Base-by-base conservation (phyloP, 1,140 invertebrate genomes). In the Nautilus pompilius region DNA sequence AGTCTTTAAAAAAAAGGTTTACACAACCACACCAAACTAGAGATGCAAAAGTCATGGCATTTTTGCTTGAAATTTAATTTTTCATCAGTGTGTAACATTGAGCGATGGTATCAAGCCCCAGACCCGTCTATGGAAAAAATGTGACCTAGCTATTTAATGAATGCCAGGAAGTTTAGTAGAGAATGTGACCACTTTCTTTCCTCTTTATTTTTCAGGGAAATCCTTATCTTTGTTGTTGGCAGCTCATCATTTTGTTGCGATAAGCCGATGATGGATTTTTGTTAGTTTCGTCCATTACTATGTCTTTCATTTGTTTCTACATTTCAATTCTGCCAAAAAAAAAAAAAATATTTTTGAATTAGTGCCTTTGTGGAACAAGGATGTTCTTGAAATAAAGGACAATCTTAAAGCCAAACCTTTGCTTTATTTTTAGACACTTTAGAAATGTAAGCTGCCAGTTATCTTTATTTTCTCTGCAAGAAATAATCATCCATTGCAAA, bases 151-250 rank as follows among this genome's bases (percentile, higher is more conserved):
- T 2, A 36, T 15, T 28, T 49, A 30, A 29, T 59, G 10, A 26
- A 54, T 48, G 22, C 41, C 58, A 36, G 8, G 17, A 26, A 30
- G 4, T 6, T 17, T 46, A 15, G 24, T 17, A 17, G 46, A 22
- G 22, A 32, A 26, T 51, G 2, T 15, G 3, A 34, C 54, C 8
- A 41, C 45, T 53, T 15, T 55, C 29, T 55, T 53, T 58, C 58
- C 64, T 46, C 63, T 54, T 66, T 57, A 67, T 49, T 53, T 73
- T 74, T 17, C 75, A 82, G 83, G 82, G 34, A 71, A 79, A 58
- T 84, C 83, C 6, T 65, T 84, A 33, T 79, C 79, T 49, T 78
- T 79, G 69, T 75, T 84, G 17, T 66, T 83, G 60, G 82, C 81
- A 32, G 78, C 78, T 26, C 76, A 82, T 46, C 75, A 82, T 49